Conservation (phyloP, 2,888 invertebrate species). For the Coelogynopora nodosa region DNA sequence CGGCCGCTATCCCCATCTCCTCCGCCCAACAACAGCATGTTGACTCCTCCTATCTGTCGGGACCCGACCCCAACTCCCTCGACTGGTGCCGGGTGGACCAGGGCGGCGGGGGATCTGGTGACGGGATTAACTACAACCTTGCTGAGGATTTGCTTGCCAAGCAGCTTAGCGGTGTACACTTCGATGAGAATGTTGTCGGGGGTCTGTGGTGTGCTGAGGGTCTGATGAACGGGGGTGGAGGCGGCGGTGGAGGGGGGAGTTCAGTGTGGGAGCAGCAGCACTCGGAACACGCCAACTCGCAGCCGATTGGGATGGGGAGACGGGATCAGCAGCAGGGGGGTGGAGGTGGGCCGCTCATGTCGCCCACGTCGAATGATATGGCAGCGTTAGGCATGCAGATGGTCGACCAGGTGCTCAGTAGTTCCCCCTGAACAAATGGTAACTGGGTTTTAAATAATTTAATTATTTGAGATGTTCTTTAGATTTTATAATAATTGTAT, state of each 20-base stretch:
- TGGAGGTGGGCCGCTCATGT: conserved; percentile 29
- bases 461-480: not conserved
- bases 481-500: not conserved
- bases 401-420: conserved; percentile 38
- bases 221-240: not conserved
- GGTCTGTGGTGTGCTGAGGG: not conserved
- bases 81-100: not conserved
- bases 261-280: conserved; percentile 20
- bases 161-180: not conserved
- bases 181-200: not conserved
- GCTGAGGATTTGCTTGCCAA: not conserved
- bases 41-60: no score
- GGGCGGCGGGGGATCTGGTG: not conserved
- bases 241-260: not conserved
- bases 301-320: conserved; percentile 32
- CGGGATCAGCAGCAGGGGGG: not conserved
- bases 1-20: not conserved
- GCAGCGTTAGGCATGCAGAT: conserved; percentile 40
- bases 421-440: conserved; percentile 23
- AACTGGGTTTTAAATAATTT: not conserved
- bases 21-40: not conserved
- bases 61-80: not conserved
- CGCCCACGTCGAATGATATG: conserved; percentile 41
- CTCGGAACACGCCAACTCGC: conserved; percentile 26
- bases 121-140: not conserved